Evolutionary conservation across 2,113 vertebrate genomes (phyloP), one percentile per base, ranked within the genome.

Genomic region (Indicator maculatus): DNA sequence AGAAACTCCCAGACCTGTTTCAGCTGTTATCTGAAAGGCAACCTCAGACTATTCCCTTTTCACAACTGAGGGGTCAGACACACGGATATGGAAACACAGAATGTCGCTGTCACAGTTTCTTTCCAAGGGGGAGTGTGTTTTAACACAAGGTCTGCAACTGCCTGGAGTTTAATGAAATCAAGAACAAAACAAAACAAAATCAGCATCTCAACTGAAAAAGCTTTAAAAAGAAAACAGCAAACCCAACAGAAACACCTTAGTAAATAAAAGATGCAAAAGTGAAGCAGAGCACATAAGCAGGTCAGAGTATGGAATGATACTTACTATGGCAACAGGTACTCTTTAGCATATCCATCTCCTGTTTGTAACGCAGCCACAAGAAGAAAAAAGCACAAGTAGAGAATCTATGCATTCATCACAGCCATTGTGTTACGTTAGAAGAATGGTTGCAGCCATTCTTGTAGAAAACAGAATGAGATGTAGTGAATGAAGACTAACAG

Each of bases 301-400:
- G 95, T 97, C 88, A 95, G 97, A 96, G 96, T 95, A 96, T 97
- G 97, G 98, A 97, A 97, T 97, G 96, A 98, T 99, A 99, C 99
- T 99, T 99, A 99, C 99, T 99, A 99, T 98, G 99, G 99, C 96
- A 99, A 99, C 98, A 99, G 99, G 99, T 99, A 99, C 98, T 99
- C 99, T 99, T 98, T 99, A 98, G 99, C 98, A 98, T 98, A 99
- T 98, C 99, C 99, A 97, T 98, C 99, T 99, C 99, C 99, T 99
- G 99, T 98, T 98, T 98, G 99, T 97, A 98, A 98, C 92, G 99
- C 99, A 98, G 99, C 98, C 99, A 99, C 99, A 98, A 95, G 98
- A 98, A 99, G 98, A 99, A 98, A 99, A 98, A 99, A 99, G 99
- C 99, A 99, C 98, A 99, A 98, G 98, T 98, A 99, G 99, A 99